A percentile compares a stretch with the other conserved stretches of the same genome.
Evolutionary conservation across 2,888 invertebrate species (phyloP).

Genomic region (Synergus gifuensis): DNA sequence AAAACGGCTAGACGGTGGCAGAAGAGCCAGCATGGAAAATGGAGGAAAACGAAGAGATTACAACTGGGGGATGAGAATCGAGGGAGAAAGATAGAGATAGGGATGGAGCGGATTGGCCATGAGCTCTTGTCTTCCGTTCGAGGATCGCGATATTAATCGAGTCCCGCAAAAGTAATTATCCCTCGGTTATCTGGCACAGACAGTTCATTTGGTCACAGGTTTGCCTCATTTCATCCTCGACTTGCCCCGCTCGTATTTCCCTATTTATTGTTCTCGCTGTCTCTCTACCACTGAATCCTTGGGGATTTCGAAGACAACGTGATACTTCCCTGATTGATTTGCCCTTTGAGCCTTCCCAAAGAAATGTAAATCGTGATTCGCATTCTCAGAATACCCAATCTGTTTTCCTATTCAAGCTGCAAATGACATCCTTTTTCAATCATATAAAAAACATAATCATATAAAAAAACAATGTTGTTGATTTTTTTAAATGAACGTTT

Average conservation of each 20-base stretch:
- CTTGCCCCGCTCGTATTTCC: conserved; percentile 39
- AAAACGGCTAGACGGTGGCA: conserved; percentile 5
- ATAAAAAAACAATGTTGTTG: too few species aligned
- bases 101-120: conserved; percentile 45
- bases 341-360: conserved; percentile 43
- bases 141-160: conserved; percentile 62
- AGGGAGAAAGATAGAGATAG: conserved; percentile 36
- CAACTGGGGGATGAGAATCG: conserved; percentile 25
- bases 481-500: too few species aligned
- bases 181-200: conserved; percentile 62
- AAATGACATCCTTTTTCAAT: neutral
- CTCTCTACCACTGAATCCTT: conserved; percentile 41
- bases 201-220: conserved; percentile 59
- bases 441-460: too few species aligned
- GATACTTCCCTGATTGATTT: conserved; percentile 45
- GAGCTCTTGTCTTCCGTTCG: conserved; percentile 43
- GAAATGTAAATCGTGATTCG: neutral
- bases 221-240: conserved; percentile 51
- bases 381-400: conserved; percentile 10
- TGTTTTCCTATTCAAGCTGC: neutral
- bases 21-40: conserved; percentile 26
- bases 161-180: conserved; percentile 66
- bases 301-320: conserved; percentile 45
- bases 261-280: conserved; percentile 51
- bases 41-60: conserved; percentile 22